phyloP scores from a whole-genome alignment of 2,797 vertebrate species.

The Sardinella longiceps region DNA sequence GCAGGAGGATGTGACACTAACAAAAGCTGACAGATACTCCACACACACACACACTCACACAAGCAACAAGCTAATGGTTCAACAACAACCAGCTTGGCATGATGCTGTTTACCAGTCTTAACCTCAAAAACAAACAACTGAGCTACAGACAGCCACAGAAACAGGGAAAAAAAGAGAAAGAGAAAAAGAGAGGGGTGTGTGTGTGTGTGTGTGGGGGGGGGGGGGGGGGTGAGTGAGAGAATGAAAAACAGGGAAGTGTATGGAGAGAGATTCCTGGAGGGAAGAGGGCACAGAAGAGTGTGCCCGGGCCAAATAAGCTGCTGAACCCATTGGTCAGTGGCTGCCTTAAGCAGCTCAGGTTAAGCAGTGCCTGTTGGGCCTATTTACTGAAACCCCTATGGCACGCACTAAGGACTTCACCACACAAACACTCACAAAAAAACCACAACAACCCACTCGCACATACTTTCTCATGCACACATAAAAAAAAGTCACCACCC shows the following conservation, averaged over 20 bases:
- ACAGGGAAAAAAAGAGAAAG: not conserved
- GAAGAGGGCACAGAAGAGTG: slow-evolving; percentile 30
- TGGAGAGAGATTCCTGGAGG: not conserved
- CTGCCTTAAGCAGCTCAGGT: slow-evolving; percentile 74
- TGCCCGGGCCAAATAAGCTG: slow-evolving; percentile 60
- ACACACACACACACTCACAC: slow-evolving; percentile 17
- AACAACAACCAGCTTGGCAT: not conserved
- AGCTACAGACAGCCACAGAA: not conserved
- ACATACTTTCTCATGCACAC: slow-evolving; percentile 16
- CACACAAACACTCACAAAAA: slow-evolving; percentile 21
- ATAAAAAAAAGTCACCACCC: no score
- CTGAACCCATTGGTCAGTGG: slow-evolving; percentile 68
- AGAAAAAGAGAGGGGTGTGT: no score
- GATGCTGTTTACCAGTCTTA: not conserved
- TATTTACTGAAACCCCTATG: slow-evolving; percentile 61
- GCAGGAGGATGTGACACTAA: not conserved
- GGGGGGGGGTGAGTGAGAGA: not conserved
- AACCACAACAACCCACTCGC: not conserved
- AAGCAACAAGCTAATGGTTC: not conserved
- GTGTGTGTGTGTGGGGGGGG: no score
- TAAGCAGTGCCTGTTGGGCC: slow-evolving; percentile 74
- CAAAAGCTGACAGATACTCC: not conserved
- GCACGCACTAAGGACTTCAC: slow-evolving; percentile 59
- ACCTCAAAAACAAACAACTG: not conserved
- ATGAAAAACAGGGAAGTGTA: not conserved